Conservation (phyloP, 2,113 vertebrate genomes). For the Cheirogaleus medius region DNA sequence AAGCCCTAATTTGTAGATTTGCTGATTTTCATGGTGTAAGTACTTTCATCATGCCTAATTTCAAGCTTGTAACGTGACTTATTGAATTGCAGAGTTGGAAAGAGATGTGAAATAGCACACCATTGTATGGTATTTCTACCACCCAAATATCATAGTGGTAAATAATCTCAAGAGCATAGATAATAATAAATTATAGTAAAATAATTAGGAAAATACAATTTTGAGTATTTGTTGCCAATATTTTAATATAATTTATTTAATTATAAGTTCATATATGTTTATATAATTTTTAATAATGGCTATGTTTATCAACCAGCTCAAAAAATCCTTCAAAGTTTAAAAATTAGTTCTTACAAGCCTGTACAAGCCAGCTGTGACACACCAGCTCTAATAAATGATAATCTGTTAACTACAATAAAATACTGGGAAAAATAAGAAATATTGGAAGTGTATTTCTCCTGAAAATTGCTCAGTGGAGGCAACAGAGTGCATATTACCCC, state of each 20-base stretch:
- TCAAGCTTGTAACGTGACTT: background rate
- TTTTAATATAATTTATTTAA: slow-evolving; percentile 23
- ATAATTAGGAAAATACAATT: background rate
- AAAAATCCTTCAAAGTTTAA: background rate
- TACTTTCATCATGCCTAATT: background rate
- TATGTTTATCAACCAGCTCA: background rate
- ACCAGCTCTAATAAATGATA: background rate
- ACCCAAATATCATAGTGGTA: background rate
- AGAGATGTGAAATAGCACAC: background rate
- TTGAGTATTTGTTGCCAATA: background rate
- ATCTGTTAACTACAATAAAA: background rate
- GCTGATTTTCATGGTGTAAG: slow-evolving; percentile 4
- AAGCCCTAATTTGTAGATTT: background rate
- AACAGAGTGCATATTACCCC: background rate
- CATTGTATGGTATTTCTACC: background rate
- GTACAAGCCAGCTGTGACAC: background rate
- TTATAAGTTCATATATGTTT: background rate
- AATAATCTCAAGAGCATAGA: background rate
- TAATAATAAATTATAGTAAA: background rate
- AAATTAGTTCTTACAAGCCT: background rate
- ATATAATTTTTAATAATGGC: slow-evolving; percentile 11
- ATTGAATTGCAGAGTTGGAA: background rate
- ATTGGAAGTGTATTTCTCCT: background rate
- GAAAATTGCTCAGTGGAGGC: background rate
- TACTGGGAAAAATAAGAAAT: background rate